phyloP scores from a whole-genome alignment of 2,797 vertebrate genomes.

The Rhinatrema bivittatum region DNA sequence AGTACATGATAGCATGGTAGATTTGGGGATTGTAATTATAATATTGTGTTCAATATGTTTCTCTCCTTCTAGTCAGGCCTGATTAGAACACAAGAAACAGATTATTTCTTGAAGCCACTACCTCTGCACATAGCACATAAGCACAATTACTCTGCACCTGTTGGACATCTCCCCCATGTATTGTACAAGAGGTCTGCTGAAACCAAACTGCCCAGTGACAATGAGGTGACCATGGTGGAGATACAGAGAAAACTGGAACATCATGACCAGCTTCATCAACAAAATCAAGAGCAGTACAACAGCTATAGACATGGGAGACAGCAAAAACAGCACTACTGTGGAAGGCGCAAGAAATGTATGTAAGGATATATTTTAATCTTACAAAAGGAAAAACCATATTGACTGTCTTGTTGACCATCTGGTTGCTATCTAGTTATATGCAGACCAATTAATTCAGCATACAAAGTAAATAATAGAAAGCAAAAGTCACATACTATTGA shows the following conservation, averaged over 20 bases:
- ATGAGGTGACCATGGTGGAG: slow-evolving; percentile 5
- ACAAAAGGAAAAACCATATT: background rate
- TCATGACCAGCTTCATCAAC: background rate
- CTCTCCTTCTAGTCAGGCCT: slow-evolving; percentile 76
- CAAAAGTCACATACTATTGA: no score
- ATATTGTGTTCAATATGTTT: slow-evolving; percentile 12
- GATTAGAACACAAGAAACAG: slow-evolving; percentile 73
- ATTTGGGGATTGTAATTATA: no score
- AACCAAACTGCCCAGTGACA: background rate
- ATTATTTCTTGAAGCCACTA: slow-evolving; percentile 79
- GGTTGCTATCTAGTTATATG: no score
- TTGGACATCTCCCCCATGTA: slow-evolving; percentile 64
- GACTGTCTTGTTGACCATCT: no score
- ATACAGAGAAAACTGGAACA: slow-evolving; percentile 1
- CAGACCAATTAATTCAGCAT: no score
- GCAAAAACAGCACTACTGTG: slow-evolving; percentile 78
- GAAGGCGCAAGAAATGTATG: slow-evolving; percentile 92
- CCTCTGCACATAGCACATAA: slow-evolving; percentile 46
- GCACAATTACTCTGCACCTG: slow-evolving; percentile 43
- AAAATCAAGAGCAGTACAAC: background rate
- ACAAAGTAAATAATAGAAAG: no score
- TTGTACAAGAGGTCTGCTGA: slow-evolving; percentile 65
- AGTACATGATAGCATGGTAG: no score
- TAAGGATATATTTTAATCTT: slow-evolving; percentile 56
- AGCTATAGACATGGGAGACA: slow-evolving; percentile 35